Base-by-base conservation (phyloP, 2,888 invertebrate species). In the Phaonia tiefii region DNA sequence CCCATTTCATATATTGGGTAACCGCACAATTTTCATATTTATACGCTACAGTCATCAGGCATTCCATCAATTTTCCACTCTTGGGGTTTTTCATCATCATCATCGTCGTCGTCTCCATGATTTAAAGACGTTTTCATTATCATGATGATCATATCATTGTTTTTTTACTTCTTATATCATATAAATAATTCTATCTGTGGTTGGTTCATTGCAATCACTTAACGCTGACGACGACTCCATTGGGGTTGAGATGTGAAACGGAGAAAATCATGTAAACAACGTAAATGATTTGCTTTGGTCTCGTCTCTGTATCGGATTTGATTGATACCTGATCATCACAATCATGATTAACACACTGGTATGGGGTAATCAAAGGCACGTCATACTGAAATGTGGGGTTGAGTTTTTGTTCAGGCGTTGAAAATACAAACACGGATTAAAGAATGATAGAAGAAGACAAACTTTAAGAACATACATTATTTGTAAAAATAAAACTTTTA, bases 311-410 rank as follows among this genome's bases (percentile, higher is more conserved):
- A 58, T 44, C 44, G 31, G 22, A 60, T 80, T 73, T 80, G 77
- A 74, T 80, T 67, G 80, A 77, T 77, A 77, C 77, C 60, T 75
- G 80, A 72, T 75, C 79, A 72, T 79, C 71, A 71, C 7, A 51
- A 71, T 51, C 67, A 63, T 75, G 67, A 39, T 63, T 60, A 60
- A 54, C 15, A 46, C 10, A 25, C 80, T 54, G 80, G 42, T 54
- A 7, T 69, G 76, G 15, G 15, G 4, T 51, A 10, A 76, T 0
- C 17, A 3, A 13, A 15, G 42, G 58, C 17, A 13, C 65, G 17
- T 22, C n/a, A 1, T 8, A 31, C 11, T 1, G 13, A n/a, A 58
- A 13, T 2, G 13, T 10, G 13, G 13, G 13, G 13, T 26, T 8
- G 8, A 4, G 20, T 54, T 22, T 54, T 2, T 13, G 54, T 15